Conservation (phyloP, 2,888 invertebrate genomes). For the Leptothorax acervorum region DNA sequence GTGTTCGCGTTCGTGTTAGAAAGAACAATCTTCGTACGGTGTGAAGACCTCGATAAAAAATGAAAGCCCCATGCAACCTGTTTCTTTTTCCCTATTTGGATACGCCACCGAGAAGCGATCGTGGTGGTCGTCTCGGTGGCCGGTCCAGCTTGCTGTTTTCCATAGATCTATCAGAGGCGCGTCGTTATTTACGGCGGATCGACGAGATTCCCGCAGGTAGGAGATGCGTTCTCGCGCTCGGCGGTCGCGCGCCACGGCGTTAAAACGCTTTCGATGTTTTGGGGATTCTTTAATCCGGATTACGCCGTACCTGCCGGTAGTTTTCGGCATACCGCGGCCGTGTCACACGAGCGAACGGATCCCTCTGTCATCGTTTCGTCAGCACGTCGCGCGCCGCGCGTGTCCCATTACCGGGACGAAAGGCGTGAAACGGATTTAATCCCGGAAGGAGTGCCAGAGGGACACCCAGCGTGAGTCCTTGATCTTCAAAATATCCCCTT, state of each 20-base stretch:
- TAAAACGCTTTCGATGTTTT: slow-evolving; percentile 85
- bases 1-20: background rate
- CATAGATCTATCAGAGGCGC: slow-evolving; percentile 57
- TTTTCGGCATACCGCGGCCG: slow-evolving; percentile 56
- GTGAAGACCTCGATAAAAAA: slow-evolving; percentile 30
- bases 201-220: slow-evolving; percentile 65
- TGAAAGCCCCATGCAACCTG: background rate
- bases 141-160: slow-evolving; percentile 53
- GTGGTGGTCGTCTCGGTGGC: slow-evolving; percentile 55
- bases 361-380: slow-evolving; percentile 39
- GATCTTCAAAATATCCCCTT: slow-evolving; percentile 11
- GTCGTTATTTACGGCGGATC: slow-evolving; percentile 59
- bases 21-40: slow-evolving; percentile 2
- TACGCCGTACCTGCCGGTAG: slow-evolving; percentile 79
- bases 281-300: slow-evolving; percentile 84
- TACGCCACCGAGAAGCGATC: slow-evolving; percentile 26
- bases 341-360: slow-evolving; percentile 60
- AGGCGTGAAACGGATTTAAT: slow-evolving; percentile 66
- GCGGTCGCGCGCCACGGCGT: slow-evolving; percentile 72
- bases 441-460: slow-evolving; percentile 29
- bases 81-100: slow-evolving; percentile 4
- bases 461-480: slow-evolving; percentile 68
- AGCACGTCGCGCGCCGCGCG: background rate
- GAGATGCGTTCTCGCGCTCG: slow-evolving; percentile 46
- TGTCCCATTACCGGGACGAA: slow-evolving; percentile 63